A percentile compares a stretch with the other conserved stretches of the same genome.
phyloP scores from a whole-genome alignment of 1,140 invertebrate genomes.

The Acromyrmex charruanus region DNA sequence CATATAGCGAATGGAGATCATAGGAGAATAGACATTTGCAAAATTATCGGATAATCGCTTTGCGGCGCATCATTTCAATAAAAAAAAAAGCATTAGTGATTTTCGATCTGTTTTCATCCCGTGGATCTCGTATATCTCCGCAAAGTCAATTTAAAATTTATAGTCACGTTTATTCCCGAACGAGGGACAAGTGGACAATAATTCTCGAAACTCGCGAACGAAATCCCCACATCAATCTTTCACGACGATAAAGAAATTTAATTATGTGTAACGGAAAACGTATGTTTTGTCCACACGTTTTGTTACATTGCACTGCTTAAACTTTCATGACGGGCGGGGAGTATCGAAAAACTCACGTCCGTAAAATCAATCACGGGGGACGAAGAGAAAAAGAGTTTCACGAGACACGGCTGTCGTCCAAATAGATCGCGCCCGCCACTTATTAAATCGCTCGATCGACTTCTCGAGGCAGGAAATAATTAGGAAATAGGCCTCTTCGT shows the following conservation, averaged over 20 bases:
- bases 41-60: not conserved
- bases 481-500: constrained; percentile 43
- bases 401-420: not conserved
- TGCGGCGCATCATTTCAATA: not conserved
- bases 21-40: not conserved
- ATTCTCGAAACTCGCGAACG: not conserved
- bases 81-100: not conserved
- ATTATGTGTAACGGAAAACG: not conserved
- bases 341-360: not conserved
- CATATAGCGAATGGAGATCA: not conserved
- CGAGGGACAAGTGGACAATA: constrained; percentile 10
- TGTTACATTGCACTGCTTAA: constrained; percentile 3
- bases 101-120: not conserved
- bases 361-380: constrained; percentile 20
- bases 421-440: constrained; percentile 16
- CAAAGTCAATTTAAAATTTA: constrained; percentile 28
- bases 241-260: not conserved
- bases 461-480: constrained; percentile 31
- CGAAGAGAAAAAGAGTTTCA: not conserved
- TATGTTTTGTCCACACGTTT: not conserved
- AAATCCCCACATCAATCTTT: constrained; percentile 3
- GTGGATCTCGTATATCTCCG: not conserved
- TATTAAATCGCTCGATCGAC: constrained; percentile 38
- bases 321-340: not conserved
- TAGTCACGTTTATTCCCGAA: not conserved